A percentile compares a stretch with the other conserved stretches of the same genome.
Evolutionary conservation across 2,797 vertebrate genomes (phyloP).

Genomic region (Epinephelus malabaricus): DNA sequence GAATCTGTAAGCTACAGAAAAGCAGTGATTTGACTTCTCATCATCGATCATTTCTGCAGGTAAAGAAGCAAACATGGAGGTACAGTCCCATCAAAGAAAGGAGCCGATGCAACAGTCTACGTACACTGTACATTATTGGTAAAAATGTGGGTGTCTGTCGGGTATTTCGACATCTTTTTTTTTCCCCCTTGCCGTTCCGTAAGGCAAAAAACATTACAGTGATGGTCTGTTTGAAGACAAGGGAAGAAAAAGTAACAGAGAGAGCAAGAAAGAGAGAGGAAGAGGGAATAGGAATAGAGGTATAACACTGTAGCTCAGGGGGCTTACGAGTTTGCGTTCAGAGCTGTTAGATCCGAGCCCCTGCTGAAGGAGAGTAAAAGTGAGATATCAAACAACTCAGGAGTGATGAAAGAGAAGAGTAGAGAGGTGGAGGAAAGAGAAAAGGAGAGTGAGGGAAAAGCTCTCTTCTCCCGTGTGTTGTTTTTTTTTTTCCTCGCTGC

Average conservation of each 20-base stretch:
- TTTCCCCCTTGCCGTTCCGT: slow-evolving; percentile 48
- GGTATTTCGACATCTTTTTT: slow-evolving; percentile 68
- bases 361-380: slow-evolving; percentile 76
- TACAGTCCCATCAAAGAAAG: slow-evolving; percentile 64
- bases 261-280: slow-evolving; percentile 70
- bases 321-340: slow-evolving; percentile 73
- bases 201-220: slow-evolving; percentile 68
- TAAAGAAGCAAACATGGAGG: slow-evolving; percentile 51
- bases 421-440: slow-evolving; percentile 71
- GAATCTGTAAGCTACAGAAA: slow-evolving; percentile 49
- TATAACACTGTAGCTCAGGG: slow-evolving; percentile 78
- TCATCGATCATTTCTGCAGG: slow-evolving; percentile 71
- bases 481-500: slow-evolving; percentile 61
- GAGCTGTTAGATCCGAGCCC: slow-evolving; percentile 69
- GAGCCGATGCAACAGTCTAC: slow-evolving; percentile 38
- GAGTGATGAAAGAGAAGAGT: slow-evolving; percentile 78
- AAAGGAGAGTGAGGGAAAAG: slow-evolving; percentile 70
- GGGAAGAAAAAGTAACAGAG: slow-evolving; percentile 63
- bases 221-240: slow-evolving; percentile 73
- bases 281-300: slow-evolving; percentile 74
- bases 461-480: slow-evolving; percentile 71
- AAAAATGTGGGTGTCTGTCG: slow-evolving; percentile 76
- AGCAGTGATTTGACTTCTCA: slow-evolving; percentile 54
- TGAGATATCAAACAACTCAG: slow-evolving; percentile 83
- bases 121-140: slow-evolving; percentile 66